Evolutionary conservation across 2,113 vertebrate genomes (phyloP), one percentile per base, ranked within the genome.

Genomic region (Trematomus loennbergii): DNA sequence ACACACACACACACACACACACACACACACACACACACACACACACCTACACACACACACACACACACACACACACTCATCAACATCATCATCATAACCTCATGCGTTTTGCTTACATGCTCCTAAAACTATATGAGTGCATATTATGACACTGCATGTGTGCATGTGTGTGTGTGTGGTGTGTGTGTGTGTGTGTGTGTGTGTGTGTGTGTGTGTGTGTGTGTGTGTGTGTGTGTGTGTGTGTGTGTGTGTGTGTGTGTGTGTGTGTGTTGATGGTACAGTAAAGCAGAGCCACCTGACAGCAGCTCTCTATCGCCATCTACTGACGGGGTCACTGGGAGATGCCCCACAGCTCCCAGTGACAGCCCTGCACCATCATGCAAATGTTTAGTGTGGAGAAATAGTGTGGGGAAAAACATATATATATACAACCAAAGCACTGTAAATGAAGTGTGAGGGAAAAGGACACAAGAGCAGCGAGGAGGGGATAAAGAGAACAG

Each of bases 241-340:
- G 29, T 72, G 52, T 66, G 66, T 76, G 49, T 61, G 1, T 59
- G 59, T 64, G 33, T 65, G 2, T 60, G 33, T 73, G 58, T 52
- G 49, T 60, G 29, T 72, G 52, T 66, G 66, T 76, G 49, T n/a
- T n/a, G n/a, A n/a, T 64, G 33, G 48, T 15, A 40, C 78, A 76
- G 59, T 45, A 64, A 58, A 8, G 9, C 36, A 0, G 43, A 50
- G 5, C 1, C 0, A 40, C 33, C 43, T 25, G 17, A 9, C 52
- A 62, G 69, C 54, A 90, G 89, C 89, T 89, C 83, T 87, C 54
- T 82, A 88, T 52, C 89, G 73, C 90, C 92, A 90, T 93, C 92
- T 93, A 87, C 82, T 91, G 92, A 83, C 62, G 2, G 0, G 3
- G 16, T 52, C 9, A 22, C 57, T 45, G 2, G 69, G 12, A 2